Conservation (phyloP, 2,888 invertebrate genomes). For the Pediacus dermestoides region DNA sequence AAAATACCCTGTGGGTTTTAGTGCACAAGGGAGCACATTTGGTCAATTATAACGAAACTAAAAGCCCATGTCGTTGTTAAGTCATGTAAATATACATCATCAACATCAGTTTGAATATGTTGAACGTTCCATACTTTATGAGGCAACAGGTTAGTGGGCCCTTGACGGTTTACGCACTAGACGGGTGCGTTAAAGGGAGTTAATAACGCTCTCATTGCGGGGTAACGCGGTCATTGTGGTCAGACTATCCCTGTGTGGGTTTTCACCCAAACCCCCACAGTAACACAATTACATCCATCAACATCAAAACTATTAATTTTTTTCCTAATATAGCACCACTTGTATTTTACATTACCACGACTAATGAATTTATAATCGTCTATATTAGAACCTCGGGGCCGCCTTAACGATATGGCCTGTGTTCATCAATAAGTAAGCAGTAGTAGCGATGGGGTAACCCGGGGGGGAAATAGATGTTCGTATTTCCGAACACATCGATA, state of each 20-base stretch:
- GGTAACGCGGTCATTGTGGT: conserved; percentile 5
- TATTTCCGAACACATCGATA: conserved; percentile 11
- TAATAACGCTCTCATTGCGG: conserved; percentile 4
- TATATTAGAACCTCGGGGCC: background rate
- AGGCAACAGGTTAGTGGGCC: conserved; percentile 29
- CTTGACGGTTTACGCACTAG: conserved; percentile 21
- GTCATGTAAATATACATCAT: no score
- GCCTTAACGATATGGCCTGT: no score
- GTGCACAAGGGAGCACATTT: no score
- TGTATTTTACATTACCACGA: background rate
- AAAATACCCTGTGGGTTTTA: no score
- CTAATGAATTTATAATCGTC: background rate
- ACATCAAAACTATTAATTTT: background rate
- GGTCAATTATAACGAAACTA: no score
- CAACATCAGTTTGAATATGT: no score
- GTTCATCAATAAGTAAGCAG: conserved; percentile 3
- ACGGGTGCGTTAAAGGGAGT: conserved; percentile 27
- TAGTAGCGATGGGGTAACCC: conserved; percentile 6
- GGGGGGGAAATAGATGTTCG: no score
- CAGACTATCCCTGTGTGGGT: background rate
- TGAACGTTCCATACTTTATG: conserved; percentile 13
- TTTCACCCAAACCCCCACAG: background rate
- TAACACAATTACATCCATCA: background rate
- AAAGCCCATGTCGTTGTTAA: no score
- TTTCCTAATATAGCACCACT: no score